Conservation (phyloP, 2,797 vertebrate genomes). For the Tolypeutes matacus region DNA sequence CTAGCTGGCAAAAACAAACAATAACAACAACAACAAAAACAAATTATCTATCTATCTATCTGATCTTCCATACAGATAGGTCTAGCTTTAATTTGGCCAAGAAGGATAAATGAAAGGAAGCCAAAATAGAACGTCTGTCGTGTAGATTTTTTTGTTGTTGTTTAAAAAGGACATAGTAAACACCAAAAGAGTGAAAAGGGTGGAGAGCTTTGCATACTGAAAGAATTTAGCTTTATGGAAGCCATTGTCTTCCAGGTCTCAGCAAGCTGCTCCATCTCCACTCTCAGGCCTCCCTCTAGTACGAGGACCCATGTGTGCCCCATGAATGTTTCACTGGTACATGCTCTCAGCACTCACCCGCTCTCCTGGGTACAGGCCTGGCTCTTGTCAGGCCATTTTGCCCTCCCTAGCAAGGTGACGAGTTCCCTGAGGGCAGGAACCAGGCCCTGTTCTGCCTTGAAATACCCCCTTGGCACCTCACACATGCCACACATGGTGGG, state of each 20-base stretch:
- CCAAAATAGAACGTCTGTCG: neutral
- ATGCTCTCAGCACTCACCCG: fast-evolving
- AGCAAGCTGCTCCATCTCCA: fast-evolving
- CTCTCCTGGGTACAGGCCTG: fast-evolving
- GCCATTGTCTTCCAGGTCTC: fast-evolving
- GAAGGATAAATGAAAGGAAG: neutral
- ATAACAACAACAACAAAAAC: neutral
- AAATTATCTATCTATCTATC: no score
- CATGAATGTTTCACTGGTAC: neutral
- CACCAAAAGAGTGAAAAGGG: no score
- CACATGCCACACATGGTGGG: fast-evolving
- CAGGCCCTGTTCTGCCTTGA: neutral
- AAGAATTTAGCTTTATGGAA: no score
- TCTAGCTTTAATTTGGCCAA: neutral
- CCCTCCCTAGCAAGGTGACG: neutral
- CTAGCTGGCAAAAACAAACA: neutral
- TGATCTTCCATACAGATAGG: neutral
- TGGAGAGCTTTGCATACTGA: fast-evolving
- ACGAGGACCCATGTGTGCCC: neutral
- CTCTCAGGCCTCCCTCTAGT: fast-evolving
- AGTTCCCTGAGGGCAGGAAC: neutral
- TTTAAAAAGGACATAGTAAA: neutral
- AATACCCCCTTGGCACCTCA: no score
- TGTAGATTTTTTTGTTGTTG: neutral
- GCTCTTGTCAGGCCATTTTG: no score